Evolutionary conservation across 2,797 vertebrate genomes (phyloP).

Genomic region (Microchirus variegatus): DNA sequence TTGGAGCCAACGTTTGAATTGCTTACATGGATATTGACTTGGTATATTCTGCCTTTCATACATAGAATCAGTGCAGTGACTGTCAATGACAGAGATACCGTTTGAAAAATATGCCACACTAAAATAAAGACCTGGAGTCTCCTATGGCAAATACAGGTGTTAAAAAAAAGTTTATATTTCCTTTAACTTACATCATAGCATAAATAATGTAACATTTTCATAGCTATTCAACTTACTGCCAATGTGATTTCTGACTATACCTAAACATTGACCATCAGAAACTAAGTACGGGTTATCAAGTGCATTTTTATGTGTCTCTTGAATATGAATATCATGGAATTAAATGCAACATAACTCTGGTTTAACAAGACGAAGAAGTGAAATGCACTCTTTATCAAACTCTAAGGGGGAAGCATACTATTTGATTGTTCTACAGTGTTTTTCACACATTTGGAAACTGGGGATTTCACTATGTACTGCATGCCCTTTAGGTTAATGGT

Average conservation of each 20-base stretch:
- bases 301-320: too few species aligned
- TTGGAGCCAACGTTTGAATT: not conserved
- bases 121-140: not conserved
- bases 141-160: not conserved
- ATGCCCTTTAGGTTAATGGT: constrained; percentile 19
- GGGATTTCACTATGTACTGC: not conserved
- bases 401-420: too few species aligned
- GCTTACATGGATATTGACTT: not conserved
- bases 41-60: not conserved
- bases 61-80: not conserved
- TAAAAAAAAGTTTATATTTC: not conserved
- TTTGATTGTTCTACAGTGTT: not conserved
- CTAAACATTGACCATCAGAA: too few species aligned
- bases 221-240: too few species aligned
- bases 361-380: too few species aligned
- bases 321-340: too few species aligned
- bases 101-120: not conserved
- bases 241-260: too few species aligned
- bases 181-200: not conserved
- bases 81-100: not conserved
- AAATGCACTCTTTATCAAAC: too few species aligned
- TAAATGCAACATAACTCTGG: too few species aligned
- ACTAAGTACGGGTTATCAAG: too few species aligned
- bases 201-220: too few species aligned
- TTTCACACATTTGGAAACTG: not conserved